Base-by-base conservation (phyloP, 2,888 invertebrate genomes). In the Salticus scenicus region DNA sequence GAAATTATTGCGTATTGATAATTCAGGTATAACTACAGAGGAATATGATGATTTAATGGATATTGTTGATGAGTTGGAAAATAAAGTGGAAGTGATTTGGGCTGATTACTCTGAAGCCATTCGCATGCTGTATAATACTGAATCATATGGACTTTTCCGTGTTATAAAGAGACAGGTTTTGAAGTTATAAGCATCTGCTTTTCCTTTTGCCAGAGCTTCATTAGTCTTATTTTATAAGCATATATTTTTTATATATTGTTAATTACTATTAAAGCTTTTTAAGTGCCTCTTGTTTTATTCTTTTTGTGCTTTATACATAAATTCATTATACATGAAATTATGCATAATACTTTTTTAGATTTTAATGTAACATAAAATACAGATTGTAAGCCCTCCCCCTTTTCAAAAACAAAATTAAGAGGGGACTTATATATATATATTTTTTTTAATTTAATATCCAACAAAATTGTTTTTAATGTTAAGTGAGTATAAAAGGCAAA, bases 1-100 rank as follows among this genome's bases (percentile, higher is more conserved):
- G 72, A 41, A 27, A 7, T 30, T 37, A 24, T 14, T 84, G 12
- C 42, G 63, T 14, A 57, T 84, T 24, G 66, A 73, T 31, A 84
- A 84, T 69, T 84, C 83, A 8, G 77, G 83, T 69, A 72, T 84
- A 51, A 37, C 73, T 42, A 37, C 66, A 27, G 27, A 30, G 33
- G 77, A 84, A n/a, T 84, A 84, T 78, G 83, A 84, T 73, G 77
- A 77, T 30, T 27, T 84, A 0, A 84, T 84, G 83, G 83, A 84
- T 69, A 67, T 77, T 24, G 77, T 77, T 24, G 83, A 84, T 73
- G 67, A 67, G 7, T 72, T 72, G 76, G 83, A 72, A 27, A 77
- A 37, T 12, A 78, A 73, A 42, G 63, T 84, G 14, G 41, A 73
- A n/a, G 63, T 84, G 20, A 24, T 41, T 17, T 84, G 83, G 83